phyloP scores from a whole-genome alignment of 92 coral and sea anemone species.

The Virgularia gustaviana region DNA sequence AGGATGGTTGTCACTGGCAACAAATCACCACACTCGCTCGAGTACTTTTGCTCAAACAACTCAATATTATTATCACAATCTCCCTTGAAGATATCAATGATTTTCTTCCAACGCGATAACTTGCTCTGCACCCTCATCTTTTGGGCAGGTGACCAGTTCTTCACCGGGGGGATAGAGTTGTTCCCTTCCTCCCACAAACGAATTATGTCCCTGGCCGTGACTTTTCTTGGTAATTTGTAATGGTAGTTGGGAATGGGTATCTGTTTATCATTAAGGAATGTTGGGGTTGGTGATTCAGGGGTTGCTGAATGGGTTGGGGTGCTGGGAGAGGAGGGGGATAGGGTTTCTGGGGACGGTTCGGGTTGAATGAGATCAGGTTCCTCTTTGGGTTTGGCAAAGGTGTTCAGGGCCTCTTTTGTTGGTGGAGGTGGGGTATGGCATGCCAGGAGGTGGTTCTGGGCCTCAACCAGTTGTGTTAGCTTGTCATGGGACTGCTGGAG shows the following conservation, averaged over 20 bases:
- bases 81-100: constrained; percentile 87
- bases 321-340: constrained; percentile 23
- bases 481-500: constrained; percentile 87
- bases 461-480: constrained; percentile 87
- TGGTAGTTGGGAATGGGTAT: background rate
- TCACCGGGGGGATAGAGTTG: constrained; percentile 82
- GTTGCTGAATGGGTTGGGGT: constrained; percentile 4
- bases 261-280: background rate
- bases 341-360: constrained; percentile 7
- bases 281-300: constrained; percentile 6
- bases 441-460: constrained; percentile 86
- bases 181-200: constrained; percentile 92
- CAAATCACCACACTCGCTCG: constrained; percentile 76
- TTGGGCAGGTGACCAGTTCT: constrained; percentile 98
- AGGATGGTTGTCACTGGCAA: constrained; percentile 93
- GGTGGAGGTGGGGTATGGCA: constrained; percentile 63
- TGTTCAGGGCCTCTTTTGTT: constrained; percentile 11
- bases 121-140: constrained; percentile 94
- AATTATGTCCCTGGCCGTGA: constrained; percentile 89
- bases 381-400: constrained; percentile 15
- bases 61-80: constrained; percentile 81
- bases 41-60: constrained; percentile 73
- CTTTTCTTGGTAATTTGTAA: constrained; percentile 81
- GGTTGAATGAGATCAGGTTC: constrained; percentile 28
- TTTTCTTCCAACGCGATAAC: constrained; percentile 97